Evolutionary conservation across 2,888 invertebrate species (phyloP), one percentile per base, ranked within the genome.

Genomic region (Leistus spinibarbis): DNA sequence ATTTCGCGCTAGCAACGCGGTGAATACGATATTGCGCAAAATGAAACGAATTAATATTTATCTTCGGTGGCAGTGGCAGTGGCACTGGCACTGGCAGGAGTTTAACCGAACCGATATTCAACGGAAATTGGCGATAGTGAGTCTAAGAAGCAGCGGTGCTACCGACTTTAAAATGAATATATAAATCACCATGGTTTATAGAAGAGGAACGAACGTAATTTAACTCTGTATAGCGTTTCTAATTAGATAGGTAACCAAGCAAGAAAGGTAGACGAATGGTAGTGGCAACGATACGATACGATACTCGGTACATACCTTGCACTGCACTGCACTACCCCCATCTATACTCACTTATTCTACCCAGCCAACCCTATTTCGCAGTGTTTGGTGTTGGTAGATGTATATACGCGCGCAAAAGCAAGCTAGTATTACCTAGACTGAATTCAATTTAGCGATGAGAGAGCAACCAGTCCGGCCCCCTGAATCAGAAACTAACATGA

Each of bases 181-280:
- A 73, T 73, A 73, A 73, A 73, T 73, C 73, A 73, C 66, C 54
- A 67, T 73, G 73, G 73, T 73, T 73, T 73, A 73, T 67, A 67
- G 66, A 73, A 67, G 66, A 53, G 40, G 73, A 73, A 62, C 60
- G 73, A 73, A 73, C 60, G 60, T 73, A 73, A 73, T 73, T 73
- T 73, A 73, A 67, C 60, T 67, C 40, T 67, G 67, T 56, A 73
- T 66, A 66, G 73, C 73, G 54, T 53, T 73, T 73, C 57, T 73
- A 73, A 73, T 73, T 73, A 73, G 73, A 73, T 73, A 67, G 73
- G 73, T 67, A 73, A 73, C 40, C 73, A 23, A 67, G 66, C 73
- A 24, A 27, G 56, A 56, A 57, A 64, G 65, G 72, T 72, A 64
- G 72, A 72, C 72, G 65, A 54, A 72, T 65, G 24, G 65, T 40